phyloP scores from a whole-genome alignment of 2,113 vertebrate species.

The Stercorarius parasiticus region DNA sequence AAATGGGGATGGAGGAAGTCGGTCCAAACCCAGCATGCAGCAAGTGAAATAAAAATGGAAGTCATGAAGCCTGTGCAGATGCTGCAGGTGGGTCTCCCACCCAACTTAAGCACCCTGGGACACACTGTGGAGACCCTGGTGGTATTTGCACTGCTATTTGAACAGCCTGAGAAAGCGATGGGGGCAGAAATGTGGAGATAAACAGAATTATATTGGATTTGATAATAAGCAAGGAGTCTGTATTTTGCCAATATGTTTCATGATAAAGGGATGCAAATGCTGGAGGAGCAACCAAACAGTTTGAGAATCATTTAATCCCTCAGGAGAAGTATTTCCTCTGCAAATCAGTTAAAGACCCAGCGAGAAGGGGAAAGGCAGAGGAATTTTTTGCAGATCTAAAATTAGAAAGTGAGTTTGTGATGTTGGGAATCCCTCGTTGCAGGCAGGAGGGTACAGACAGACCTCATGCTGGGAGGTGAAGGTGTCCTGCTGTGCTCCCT shows the following conservation, averaged over 20 bases:
- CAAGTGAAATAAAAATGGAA: neutral
- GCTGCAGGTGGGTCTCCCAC: neutral
- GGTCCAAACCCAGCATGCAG: neutral
- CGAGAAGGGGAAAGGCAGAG: neutral
- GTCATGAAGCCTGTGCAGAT: neutral
- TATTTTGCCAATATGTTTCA: neutral
- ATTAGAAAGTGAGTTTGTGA: neutral
- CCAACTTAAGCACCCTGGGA: neutral
- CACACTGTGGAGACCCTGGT: fast-evolving
- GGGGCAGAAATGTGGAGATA: neutral
- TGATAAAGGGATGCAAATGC: neutral
- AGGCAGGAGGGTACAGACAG: neutral
- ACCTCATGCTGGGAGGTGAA: neutral
- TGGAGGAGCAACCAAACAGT: neutral
- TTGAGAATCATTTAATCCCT: neutral
- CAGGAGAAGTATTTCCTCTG: neutral
- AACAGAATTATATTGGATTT: neutral
- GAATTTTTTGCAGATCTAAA: slow-evolving; percentile 15
- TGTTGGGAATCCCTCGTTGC: neutral
- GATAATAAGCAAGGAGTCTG: neutral
- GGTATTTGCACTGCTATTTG: neutral
- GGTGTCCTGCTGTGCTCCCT: neutral
- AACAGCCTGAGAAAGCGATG: neutral
- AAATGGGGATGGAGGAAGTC: neutral
- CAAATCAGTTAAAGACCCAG: neutral